Evolutionary conservation across 1,140 invertebrate species (phyloP).

Genomic region (Harpegnathos saltator): DNA sequence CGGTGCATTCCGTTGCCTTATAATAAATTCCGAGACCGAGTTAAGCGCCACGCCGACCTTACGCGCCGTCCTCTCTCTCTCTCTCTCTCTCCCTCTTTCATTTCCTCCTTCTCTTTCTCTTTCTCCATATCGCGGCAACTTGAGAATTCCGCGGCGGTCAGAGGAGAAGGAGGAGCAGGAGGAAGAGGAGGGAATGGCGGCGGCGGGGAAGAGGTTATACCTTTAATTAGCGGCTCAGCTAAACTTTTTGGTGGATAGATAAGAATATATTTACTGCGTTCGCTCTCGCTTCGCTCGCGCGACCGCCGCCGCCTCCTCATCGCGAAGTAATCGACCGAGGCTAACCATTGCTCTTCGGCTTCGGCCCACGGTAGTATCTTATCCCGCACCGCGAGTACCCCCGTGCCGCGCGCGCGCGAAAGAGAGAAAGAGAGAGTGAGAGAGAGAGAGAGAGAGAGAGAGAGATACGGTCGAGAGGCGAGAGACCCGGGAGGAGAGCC

Average conservation of each 20-base stretch:
- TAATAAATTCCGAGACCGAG: slow-evolving; percentile 44
- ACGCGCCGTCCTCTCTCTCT: slow-evolving; percentile 4
- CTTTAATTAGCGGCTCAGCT: slow-evolving; percentile 79
- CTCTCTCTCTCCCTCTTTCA: slow-evolving; percentile 2
- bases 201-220: too few species aligned
- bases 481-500: slow-evolving; percentile 17
- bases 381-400: slow-evolving; percentile 64
- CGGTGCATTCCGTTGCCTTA: slow-evolving; percentile 30
- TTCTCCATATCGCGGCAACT: slow-evolving; percentile 33
- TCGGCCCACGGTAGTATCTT: slow-evolving; percentile 72
- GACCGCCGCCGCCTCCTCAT: slow-evolving; percentile 17
- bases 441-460: too few species aligned
- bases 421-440: slow-evolving; percentile 51
- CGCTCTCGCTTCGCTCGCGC: slow-evolving; percentile 30
- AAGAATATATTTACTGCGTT: slow-evolving; percentile 79
- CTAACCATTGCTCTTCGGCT: slow-evolving; percentile 71
- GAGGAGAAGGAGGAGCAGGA: slow-evolving; percentile 14
- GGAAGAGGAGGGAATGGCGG: too few species aligned
- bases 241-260: slow-evolving; percentile 80
- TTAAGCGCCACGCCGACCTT: slow-evolving; percentile 33
- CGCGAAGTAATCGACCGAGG: slow-evolving; percentile 65
- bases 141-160: slow-evolving; percentile 38
- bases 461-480: slow-evolving; percentile 68
- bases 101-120: background rate
- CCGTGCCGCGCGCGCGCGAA: slow-evolving; percentile 6